These are phyloP conservation scores for Gonatopus flavifemur DNA, from an alignment of 1,140 invertebrate species.

Conservation along the genomic window DNA sequence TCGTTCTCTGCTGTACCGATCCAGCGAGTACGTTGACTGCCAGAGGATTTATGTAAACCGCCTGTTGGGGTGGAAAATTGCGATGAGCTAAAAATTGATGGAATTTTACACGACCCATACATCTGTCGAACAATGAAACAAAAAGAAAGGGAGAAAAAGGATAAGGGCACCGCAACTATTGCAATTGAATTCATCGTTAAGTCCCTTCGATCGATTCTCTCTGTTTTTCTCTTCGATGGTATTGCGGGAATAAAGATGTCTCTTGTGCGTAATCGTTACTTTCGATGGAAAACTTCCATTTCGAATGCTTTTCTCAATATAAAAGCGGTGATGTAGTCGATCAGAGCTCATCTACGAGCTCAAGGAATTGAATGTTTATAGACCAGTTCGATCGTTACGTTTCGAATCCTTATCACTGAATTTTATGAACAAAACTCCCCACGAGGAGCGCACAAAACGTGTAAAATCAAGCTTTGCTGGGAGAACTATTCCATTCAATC, in stretches of 20 bases:
- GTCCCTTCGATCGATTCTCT: not conserved
- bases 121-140: conserved; percentile 12
- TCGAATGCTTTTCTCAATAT: not conserved
- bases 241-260: conserved; percentile 1
- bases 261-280: conserved; percentile 12
- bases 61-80: conserved; percentile 16
- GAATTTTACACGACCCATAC: conserved; percentile 13
- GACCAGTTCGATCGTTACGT: too few species aligned
- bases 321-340: too few species aligned
- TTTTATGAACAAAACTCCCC: too few species aligned
- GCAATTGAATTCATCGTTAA: conserved; percentile 1
- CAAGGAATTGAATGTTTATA: too few species aligned
- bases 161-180: conserved; percentile 13
- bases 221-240: not conserved
- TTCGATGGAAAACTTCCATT: not conserved
- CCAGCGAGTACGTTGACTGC: conserved; percentile 14
- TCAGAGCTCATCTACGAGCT: too few species aligned
- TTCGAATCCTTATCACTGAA: too few species aligned
- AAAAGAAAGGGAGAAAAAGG: conserved; percentile 11
- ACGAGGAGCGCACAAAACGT: too few species aligned
- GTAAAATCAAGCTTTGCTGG: too few species aligned
- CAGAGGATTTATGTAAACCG: conserved; percentile 27
- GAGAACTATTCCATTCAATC: too few species aligned
- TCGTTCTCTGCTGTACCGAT: not conserved
- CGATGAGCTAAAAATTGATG: conserved; percentile 27